phyloP scores from a whole-genome alignment of 2,888 invertebrate species.

The Plutella xylostella region DNA sequence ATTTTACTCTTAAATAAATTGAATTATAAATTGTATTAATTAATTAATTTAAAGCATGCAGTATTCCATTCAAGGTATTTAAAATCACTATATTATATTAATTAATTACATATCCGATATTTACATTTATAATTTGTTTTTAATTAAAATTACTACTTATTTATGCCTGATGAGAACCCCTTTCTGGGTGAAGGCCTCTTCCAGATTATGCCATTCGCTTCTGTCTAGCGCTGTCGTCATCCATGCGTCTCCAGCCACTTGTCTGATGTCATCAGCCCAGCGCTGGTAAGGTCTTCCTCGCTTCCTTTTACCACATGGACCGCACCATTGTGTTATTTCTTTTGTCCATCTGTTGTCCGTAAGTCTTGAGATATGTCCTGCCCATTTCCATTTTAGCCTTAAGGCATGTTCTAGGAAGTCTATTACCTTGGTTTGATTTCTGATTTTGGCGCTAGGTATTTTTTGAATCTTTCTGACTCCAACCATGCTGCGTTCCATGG shows the following conservation, averaged over 20 bases:
- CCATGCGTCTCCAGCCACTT: neutral
- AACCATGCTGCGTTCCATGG: neutral
- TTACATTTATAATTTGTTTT: neutral
- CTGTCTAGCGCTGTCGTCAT: neutral
- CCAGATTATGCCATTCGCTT: neutral
- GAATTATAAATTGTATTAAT: no score
- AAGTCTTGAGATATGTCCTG: constrained; percentile 9
- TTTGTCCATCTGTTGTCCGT: neutral
- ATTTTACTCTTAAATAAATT: no score
- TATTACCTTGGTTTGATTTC: neutral
- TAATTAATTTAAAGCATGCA: no score
- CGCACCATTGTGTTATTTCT: neutral
- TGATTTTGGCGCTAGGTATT: neutral
- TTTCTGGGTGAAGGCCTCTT: neutral
- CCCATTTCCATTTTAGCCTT: constrained; percentile 13
- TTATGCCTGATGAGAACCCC: neutral
- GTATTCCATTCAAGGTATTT: no score
- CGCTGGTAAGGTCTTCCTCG: neutral
- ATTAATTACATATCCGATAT: no score
- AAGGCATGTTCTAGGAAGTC: neutral
- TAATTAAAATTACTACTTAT: no score
- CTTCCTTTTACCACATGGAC: neutral
- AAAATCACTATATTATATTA: no score
- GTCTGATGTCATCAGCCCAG: neutral
- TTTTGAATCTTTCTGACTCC: neutral